Percentiles rank a stretch among this genome's conserved stretches.
These are phyloP conservation scores for Actenoides hombroni DNA, from an alignment of 2,113 vertebrate genomes.

Conservation along the genomic window DNA sequence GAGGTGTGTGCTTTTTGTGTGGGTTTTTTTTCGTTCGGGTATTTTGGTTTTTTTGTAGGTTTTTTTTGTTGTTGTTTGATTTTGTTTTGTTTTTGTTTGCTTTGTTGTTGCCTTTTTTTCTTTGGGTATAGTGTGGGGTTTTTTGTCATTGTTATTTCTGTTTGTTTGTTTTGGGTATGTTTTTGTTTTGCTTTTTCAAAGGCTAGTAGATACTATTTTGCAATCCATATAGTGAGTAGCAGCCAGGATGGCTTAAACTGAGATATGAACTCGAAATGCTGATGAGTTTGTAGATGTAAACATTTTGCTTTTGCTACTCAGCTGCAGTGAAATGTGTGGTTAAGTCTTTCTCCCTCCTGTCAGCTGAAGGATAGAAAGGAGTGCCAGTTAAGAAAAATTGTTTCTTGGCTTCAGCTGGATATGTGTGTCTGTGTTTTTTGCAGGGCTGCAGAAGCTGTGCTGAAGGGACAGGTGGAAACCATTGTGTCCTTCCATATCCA, in stretches of 20 bases:
- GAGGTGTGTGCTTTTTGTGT: neutral
- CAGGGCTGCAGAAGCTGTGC: slow-evolving; percentile 96
- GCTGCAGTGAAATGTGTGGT: neutral
- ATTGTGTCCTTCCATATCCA: slow-evolving; percentile 98
- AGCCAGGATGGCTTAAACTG: neutral
- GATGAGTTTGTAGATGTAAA: neutral
- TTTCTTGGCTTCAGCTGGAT: neutral
- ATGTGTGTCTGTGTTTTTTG: slow-evolving; percentile 47
- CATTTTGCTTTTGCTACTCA: neutral
- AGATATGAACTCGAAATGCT: neutral
- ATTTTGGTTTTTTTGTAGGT: no score
- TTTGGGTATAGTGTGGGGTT: neutral
- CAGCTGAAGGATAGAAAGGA: neutral
- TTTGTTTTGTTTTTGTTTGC: neutral
- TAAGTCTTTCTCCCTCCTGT: neutral
- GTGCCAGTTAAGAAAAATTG: neutral
- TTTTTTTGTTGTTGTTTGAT: no score
- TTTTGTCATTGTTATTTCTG: no score
- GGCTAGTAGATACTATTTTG: neutral
- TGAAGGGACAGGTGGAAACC: slow-evolving; percentile 95
- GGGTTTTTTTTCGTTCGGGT: no score
- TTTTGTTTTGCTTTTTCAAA: neutral
- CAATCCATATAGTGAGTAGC: neutral
- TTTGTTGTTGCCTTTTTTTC: neutral
- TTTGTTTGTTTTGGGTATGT: neutral